phyloP scores from a whole-genome alignment of 2,113 vertebrate genomes.

The Apodemus sylvaticus region DNA sequence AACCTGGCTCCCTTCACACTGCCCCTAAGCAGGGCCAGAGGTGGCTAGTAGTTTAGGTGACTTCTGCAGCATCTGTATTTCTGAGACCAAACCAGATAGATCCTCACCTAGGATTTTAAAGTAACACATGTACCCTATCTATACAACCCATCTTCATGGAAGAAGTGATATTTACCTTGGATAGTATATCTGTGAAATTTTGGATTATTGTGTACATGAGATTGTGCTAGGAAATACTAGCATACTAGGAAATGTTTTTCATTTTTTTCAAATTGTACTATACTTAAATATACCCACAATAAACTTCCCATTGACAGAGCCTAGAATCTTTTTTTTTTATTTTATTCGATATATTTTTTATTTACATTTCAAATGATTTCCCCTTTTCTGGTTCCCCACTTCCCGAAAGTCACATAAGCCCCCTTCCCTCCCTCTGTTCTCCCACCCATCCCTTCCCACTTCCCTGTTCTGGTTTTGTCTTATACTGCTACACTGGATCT shows the following conservation, averaged over 20 bases:
- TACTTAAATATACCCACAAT: background rate
- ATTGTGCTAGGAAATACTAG: background rate
- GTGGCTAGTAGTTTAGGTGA: background rate
- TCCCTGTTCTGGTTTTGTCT: too few species aligned
- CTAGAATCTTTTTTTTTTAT: too few species aligned
- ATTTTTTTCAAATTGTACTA: background rate
- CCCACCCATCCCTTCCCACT: too few species aligned
- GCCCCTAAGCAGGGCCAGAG: background rate
- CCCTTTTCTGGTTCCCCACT: too few species aligned
- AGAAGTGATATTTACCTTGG: background rate
- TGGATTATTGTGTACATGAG: background rate
- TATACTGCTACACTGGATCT: too few species aligned
- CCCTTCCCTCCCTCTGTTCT: too few species aligned
- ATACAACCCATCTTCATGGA: background rate
- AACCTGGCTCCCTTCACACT: background rate
- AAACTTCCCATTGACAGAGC: background rate
- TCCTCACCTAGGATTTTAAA: background rate
- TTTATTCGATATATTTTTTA: too few species aligned
- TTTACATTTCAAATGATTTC: too few species aligned
- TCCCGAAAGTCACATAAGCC: too few species aligned
- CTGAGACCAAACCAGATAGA: background rate
- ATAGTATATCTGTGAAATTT: background rate
- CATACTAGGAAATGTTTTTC: background rate
- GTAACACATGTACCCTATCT: background rate
- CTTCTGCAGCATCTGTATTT: background rate